These are phyloP conservation scores for Amblyteles armatorius DNA, from an alignment of 2,888 invertebrate species.

Conservation along the genomic window DNA sequence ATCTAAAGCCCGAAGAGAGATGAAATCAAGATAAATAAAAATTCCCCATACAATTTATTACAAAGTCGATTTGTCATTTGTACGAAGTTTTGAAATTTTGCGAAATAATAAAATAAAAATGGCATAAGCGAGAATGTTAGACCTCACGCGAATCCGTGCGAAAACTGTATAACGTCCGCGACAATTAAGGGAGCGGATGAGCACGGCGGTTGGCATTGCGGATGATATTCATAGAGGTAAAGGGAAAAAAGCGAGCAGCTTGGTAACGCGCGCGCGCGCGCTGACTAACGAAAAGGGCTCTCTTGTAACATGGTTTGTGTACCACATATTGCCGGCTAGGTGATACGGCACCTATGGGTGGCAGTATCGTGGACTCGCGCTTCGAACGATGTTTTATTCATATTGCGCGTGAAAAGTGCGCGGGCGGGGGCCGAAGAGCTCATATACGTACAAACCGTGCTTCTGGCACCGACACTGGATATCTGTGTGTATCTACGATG, in stretches of 20 bases:
- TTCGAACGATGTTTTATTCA: slow-evolving; percentile 80
- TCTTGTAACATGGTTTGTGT: slow-evolving; percentile 42
- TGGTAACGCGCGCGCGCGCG: slow-evolving; percentile 24
- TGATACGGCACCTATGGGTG: slow-evolving; percentile 44
- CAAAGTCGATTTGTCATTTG: not conserved
- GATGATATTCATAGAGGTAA: slow-evolving; percentile 21
- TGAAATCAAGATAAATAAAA: too few relatives aligned
- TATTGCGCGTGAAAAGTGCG: slow-evolving; percentile 76
- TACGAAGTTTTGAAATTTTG: not conserved
- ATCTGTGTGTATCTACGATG: slow-evolving; percentile 28
- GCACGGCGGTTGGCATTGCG: slow-evolving; percentile 15
- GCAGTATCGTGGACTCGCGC: slow-evolving; percentile 60
- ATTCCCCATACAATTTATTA: not conserved
- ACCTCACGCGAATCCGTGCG: slow-evolving; percentile 27
- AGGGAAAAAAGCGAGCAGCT: slow-evolving; percentile 53
- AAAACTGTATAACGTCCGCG: slow-evolving; percentile 15
- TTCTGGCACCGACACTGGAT: not conserved
- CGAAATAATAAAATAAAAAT: slow-evolving; percentile 1
- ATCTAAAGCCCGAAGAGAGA: too few relatives aligned
- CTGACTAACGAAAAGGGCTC: slow-evolving; percentile 52
- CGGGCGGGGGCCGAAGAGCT: slow-evolving; percentile 59
- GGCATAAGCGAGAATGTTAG: not conserved
- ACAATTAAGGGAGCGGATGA: slow-evolving; percentile 42
- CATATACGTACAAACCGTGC: slow-evolving; percentile 9
- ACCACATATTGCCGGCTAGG: slow-evolving; percentile 32